Conservation (phyloP, 2,113 vertebrate genomes). For the Microtus montanus region DNA sequence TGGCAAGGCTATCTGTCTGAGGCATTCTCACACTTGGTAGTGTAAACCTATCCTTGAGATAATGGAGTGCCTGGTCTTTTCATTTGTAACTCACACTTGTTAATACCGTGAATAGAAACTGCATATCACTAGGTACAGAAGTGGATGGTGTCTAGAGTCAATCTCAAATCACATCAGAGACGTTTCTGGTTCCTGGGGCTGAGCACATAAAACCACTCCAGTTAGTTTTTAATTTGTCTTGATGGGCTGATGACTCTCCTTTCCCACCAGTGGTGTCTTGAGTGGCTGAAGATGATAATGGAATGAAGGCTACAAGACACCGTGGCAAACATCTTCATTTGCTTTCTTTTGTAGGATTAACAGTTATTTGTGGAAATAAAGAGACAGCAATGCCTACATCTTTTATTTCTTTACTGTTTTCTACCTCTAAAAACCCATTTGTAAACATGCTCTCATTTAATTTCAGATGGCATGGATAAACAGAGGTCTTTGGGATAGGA, state of each 20-base stretch:
- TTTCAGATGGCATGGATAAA: not conserved
- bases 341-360: not conserved
- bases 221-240: slow-evolving; percentile 22
- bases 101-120: slow-evolving; percentile 5
- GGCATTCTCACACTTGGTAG: no score
- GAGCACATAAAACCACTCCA: slow-evolving; percentile 25
- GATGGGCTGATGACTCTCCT: not conserved
- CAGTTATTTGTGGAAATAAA: not conserved
- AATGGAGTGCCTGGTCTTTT: slow-evolving; percentile 48
- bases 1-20: no score
- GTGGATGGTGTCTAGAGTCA: not conserved
- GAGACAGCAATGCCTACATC: not conserved
- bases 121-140: not conserved
- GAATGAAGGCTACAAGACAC: not conserved
- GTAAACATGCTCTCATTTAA: not conserved
- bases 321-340: not conserved
- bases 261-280: slow-evolving; percentile 20
- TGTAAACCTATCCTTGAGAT: slow-evolving; percentile 29
- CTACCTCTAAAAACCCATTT: not conserved
- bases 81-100: slow-evolving; percentile 28
- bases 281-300: not conserved
- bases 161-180: not conserved
- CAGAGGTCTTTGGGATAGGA: slow-evolving; percentile 6
- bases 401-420: slow-evolving; percentile 40
- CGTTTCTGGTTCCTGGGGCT: slow-evolving; percentile 46